Evolutionary conservation across 2,797 vertebrate species (phyloP), one percentile per base, ranked within the genome.

Genomic region (Discoglossus pictus): DNA sequence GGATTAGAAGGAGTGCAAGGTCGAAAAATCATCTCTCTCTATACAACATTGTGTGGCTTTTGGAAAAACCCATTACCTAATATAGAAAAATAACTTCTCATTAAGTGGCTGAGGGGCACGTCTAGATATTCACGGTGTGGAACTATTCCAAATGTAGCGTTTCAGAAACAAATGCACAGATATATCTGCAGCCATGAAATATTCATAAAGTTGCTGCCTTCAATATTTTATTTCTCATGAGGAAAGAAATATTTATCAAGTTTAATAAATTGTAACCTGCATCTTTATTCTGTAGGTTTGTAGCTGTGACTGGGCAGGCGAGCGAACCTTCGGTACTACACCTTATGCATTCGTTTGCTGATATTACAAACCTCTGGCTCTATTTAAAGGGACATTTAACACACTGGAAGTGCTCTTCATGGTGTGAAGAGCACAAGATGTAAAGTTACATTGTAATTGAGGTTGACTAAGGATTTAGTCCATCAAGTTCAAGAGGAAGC

Each of bases 41-140:
- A 36, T 46, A 50, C 46, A 59, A 64, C 20, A 63, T 59, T 43
- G 68, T 64, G 35, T 64, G 61, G 16, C 39, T 56, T 59, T 59
- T 52, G 53, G 38, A 59, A 61, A 71, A 59, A 18, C 12, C 21
- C 61, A 71, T 64, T 61, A 65, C 53, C 56, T 71, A 65, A 64
- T 59, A 59, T 51, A 71, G 61, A 71, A 64, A 68, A 58, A 64
- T 71, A 59, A 50, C 68, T 71, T 71, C 52, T 71, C 53, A 64
- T 64, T 58, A 71, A 62, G 24, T 42, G 55, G 56, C 55, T 59
- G 15, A 59, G 23, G 17, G 17, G 55, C 35, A 48, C 12, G 20
- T 62, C 40, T 2, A 31, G 36, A 52, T 71, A 35, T 64, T 50
- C 38, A 44, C 4, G 4, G 15, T 35, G 42, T 52, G 15, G 42